Conservation (phyloP, 2,113 vertebrate species). For the Pluvialis apricaria region DNA sequence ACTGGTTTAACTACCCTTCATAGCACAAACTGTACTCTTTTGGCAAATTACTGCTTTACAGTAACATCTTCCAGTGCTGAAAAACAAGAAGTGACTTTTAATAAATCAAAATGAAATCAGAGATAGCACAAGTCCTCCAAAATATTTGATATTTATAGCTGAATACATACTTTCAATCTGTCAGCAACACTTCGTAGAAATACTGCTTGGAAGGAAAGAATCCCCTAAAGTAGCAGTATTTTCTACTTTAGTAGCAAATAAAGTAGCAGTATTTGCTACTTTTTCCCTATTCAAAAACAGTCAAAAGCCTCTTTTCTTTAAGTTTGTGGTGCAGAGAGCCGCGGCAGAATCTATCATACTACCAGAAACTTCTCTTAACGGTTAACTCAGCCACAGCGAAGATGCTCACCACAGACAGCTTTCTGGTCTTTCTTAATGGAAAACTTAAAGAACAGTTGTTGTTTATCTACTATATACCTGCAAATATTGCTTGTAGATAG, state of each 20-base stretch:
- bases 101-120: slow-evolving; percentile 49
- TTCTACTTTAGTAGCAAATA: background rate
- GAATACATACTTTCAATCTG: slow-evolving; percentile 24
- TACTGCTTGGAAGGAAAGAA: background rate
- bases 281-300: background rate
- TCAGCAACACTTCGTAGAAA: background rate
- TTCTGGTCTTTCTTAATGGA: background rate
- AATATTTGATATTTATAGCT: slow-evolving; percentile 14
- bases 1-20: slow-evolving; percentile 30
- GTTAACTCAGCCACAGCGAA: background rate
- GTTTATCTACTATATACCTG: background rate
- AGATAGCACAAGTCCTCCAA: background rate
- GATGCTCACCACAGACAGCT: background rate
- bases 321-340: background rate
- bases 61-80: slow-evolving; percentile 13
- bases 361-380: background rate
- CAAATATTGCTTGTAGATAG: background rate
- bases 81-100: slow-evolving; percentile 53
- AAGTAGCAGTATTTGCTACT: background rate
- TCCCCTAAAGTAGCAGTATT: background rate
- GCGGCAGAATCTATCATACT: background rate
- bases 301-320: background rate
- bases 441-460: background rate
- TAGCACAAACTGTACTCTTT: slow-evolving; percentile 28
- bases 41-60: slow-evolving; percentile 45